Evolutionary conservation across 1,140 invertebrate genomes (phyloP).

Genomic region (Drosophila ironensis): DNA sequence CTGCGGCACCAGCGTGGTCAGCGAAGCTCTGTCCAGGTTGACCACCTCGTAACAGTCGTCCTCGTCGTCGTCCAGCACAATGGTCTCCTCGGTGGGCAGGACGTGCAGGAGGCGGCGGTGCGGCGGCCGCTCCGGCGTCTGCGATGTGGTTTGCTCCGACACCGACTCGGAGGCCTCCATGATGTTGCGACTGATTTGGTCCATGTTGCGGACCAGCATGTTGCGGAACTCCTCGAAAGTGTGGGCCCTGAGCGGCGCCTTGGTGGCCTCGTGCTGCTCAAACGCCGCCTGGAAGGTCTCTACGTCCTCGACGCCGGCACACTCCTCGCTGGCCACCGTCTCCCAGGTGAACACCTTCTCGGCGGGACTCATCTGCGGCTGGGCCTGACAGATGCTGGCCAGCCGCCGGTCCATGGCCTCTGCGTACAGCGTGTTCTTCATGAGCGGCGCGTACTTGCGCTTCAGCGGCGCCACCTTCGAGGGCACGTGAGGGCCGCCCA

Average conservation of each 20-base stretch:
- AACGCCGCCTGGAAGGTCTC: slow-evolving; percentile 64
- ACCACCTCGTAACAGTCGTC: slow-evolving; percentile 60
- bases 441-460: slow-evolving; percentile 51
- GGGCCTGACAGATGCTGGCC: slow-evolving; percentile 55
- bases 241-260: not conserved
- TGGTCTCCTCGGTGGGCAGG: slow-evolving; percentile 39
- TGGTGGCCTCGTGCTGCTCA: slow-evolving; percentile 31
- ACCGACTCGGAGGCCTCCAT: not conserved
- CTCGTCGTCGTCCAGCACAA: slow-evolving; percentile 61
- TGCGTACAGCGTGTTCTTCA: slow-evolving; percentile 69
- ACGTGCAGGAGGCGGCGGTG: slow-evolving; percentile 40
- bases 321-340: slow-evolving; percentile 27
- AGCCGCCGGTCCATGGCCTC: slow-evolving; percentile 66
- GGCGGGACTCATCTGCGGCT: slow-evolving; percentile 65
- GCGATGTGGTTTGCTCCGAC: no score
- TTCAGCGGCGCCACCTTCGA: slow-evolving; percentile 29
- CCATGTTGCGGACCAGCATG: slow-evolving; percentile 20
- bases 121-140: slow-evolving; percentile 17
- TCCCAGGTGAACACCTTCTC: slow-evolving; percentile 69
- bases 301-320: slow-evolving; percentile 71
- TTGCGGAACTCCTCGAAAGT: slow-evolving; percentile 56
- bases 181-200: slow-evolving; percentile 3
- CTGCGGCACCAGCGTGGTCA: slow-evolving; percentile 43
- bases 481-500: slow-evolving; percentile 12
- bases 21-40: slow-evolving; percentile 27